These are phyloP conservation scores for Triops longicaudatus DNA, from an alignment of 1,140 invertebrate genomes.

Conservation along the genomic window DNA sequence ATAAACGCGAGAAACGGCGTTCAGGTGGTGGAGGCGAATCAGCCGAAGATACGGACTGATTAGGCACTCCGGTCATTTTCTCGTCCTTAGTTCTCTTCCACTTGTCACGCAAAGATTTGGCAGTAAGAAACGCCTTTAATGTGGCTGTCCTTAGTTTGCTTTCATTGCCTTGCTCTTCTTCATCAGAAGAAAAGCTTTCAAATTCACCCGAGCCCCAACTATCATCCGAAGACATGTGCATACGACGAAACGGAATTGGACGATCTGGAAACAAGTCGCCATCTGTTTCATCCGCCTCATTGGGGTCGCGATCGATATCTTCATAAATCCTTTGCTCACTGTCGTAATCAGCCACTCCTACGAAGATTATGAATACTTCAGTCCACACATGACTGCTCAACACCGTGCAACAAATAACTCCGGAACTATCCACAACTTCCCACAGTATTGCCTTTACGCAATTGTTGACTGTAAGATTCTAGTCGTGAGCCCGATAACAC, in stretches of 20 bases:
- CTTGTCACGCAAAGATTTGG: slow-evolving; percentile 26
- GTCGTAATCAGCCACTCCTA: slow-evolving; percentile 10
- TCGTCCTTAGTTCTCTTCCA: slow-evolving; percentile 17
- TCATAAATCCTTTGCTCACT: slow-evolving; percentile 28
- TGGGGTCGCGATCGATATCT: slow-evolving; percentile 27
- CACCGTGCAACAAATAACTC: background rate
- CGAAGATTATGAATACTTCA: background rate
- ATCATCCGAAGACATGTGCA: slow-evolving; percentile 27
- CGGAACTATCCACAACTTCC: background rate
- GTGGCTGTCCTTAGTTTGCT: slow-evolving; percentile 19
- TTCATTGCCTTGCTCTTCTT: slow-evolving; percentile 22
- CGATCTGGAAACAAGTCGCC: slow-evolving; percentile 17
- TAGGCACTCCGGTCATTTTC: background rate
- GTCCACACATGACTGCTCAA: background rate
- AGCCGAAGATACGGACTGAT: background rate
- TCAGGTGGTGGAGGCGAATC: slow-evolving; percentile 22
- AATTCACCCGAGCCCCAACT: slow-evolving; percentile 29
- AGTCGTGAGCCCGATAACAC: background rate
- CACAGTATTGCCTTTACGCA: background rate
- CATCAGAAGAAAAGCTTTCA: slow-evolving; percentile 30
- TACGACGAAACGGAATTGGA: slow-evolving; percentile 12
- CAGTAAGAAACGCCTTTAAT: slow-evolving; percentile 23
- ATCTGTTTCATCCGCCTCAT: background rate
- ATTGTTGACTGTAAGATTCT: background rate
- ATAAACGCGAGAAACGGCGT: slow-evolving; percentile 24